Percentiles rank a stretch among this genome's conserved stretches.
Evolutionary conservation across 2,888 invertebrate species (phyloP).

Genomic region (Tillus elongatus): DNA sequence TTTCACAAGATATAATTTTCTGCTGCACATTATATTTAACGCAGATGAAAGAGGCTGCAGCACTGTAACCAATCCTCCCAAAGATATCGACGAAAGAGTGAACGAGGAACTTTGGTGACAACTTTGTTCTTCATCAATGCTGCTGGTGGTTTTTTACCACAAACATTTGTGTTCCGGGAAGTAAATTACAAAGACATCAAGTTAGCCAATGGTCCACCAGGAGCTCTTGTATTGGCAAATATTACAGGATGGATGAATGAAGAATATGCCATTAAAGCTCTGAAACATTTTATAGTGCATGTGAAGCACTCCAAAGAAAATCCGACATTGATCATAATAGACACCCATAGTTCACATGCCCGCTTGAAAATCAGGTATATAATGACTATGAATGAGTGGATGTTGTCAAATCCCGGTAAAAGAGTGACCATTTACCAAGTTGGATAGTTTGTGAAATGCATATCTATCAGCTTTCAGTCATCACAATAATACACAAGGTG

Average conservation of each 20-base stretch:
- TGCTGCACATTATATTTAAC: slow-evolving; percentile 10
- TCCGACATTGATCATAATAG: slow-evolving; percentile 20
- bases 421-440: slow-evolving; percentile 21
- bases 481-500: slow-evolving; percentile 17
- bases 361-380: slow-evolving; percentile 13
- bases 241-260: slow-evolving; percentile 22
- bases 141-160: slow-evolving; percentile 19
- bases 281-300: slow-evolving; percentile 22
- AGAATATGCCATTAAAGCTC: slow-evolving; percentile 18
- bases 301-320: slow-evolving; percentile 19
- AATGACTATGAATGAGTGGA: slow-evolving; percentile 19
- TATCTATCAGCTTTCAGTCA: slow-evolving; percentile 19
- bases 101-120: slow-evolving; percentile 10
- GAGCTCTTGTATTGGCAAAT: slow-evolving; percentile 18
- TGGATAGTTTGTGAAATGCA: slow-evolving; percentile 13
- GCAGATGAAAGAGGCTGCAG: too few relatives aligned
- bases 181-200: slow-evolving; percentile 18
- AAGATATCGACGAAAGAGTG: slow-evolving; percentile 19
- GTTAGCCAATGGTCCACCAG: slow-evolving; percentile 19
- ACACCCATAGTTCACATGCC: slow-evolving; percentile 19
- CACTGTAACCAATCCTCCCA: slow-evolving; percentile 19
- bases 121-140: slow-evolving; percentile 16
- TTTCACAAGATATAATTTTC: slow-evolving; percentile 9
- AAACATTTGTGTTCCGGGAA: slow-evolving; percentile 16
- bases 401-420: slow-evolving; percentile 23